A percentile compares a stretch with the other conserved stretches of the same genome.
These are phyloP conservation scores for Mercenaria mercenaria DNA, from an alignment of 1,140 invertebrate species.

Conservation along the genomic window DNA sequence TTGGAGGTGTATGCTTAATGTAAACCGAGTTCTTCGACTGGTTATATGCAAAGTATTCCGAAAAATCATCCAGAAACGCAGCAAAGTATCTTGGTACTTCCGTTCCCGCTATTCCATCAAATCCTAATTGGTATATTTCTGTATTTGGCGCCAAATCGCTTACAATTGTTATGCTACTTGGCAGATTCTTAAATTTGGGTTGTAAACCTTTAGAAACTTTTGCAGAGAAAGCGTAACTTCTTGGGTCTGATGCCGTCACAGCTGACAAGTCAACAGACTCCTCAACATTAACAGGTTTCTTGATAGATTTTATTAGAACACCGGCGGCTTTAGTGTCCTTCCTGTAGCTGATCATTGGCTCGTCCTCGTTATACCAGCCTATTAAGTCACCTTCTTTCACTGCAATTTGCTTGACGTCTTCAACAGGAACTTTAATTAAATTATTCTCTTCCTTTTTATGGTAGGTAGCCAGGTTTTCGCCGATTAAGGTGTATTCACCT, in stretches of 20 bases:
- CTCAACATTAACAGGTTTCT: neutral
- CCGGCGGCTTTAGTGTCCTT: slow-evolving; percentile 14
- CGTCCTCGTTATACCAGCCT: slow-evolving; percentile 53
- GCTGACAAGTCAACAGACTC: neutral
- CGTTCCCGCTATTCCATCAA: neutral
- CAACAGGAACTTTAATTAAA: neutral
- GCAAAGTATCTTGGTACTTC: neutral
- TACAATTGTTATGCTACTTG: neutral
- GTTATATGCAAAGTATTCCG: slow-evolving; percentile 47
- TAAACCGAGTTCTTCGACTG: slow-evolving; percentile 3
- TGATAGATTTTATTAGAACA: neutral
- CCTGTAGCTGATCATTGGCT: slow-evolving; percentile 36
- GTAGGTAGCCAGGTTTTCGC: slow-evolving; percentile 46
- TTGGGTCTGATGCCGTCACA: slow-evolving; percentile 8
- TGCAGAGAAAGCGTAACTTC: slow-evolving; percentile 18
- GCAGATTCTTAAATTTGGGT: slow-evolving; percentile 42
- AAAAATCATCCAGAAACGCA: neutral
- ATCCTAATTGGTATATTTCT: slow-evolving; percentile 22
- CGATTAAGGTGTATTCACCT: slow-evolving; percentile 23
- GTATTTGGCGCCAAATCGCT: slow-evolving; percentile 1
- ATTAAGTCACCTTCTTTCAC: slow-evolving; percentile 38
- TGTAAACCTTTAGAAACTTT: neutral
- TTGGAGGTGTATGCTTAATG: slow-evolving; percentile 8
- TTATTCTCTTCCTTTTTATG: slow-evolving; percentile 39
- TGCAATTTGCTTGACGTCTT: slow-evolving; percentile 18